These are phyloP conservation scores for Petrocephalus sullivani DNA, from an alignment of 2,797 vertebrate genomes.

Conservation along the genomic window DNA sequence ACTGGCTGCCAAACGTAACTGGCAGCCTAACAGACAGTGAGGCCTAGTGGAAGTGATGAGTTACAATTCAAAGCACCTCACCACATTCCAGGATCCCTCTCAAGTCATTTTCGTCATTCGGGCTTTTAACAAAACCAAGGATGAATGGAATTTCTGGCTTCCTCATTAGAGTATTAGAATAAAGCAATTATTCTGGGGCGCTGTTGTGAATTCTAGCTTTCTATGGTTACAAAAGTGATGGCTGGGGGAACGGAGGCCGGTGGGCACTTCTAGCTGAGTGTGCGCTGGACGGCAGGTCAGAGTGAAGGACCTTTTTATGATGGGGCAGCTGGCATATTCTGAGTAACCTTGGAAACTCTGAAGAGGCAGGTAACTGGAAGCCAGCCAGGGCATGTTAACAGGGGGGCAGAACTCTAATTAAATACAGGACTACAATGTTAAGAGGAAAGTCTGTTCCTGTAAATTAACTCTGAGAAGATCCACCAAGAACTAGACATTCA, in stretches of 20 bases:
- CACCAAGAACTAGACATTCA: neutral
- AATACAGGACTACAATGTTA: neutral
- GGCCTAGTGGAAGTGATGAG: neutral
- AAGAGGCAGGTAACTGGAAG: neutral
- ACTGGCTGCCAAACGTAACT: neutral
- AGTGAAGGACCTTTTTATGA: neutral
- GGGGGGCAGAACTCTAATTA: neutral
- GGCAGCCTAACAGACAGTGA: neutral
- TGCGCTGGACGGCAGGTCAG: neutral
- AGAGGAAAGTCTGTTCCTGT: neutral
- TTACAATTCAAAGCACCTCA: neutral
- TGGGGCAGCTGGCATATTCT: neutral
- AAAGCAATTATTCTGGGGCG: neutral
- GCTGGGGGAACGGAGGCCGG: neutral
- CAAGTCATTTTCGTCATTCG: conserved; percentile 7
- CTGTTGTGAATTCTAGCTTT: conserved; percentile 2
- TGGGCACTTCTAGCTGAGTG: neutral
- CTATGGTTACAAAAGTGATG: neutral
- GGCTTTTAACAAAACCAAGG: neutral
- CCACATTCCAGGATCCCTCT: neutral
- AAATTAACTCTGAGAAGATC: neutral
- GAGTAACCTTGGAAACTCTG: neutral
- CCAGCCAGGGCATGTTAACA: neutral
- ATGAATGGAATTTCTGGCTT: conserved; percentile 6
- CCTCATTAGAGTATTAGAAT: conserved; percentile 1